A percentile compares a stretch with the other conserved stretches of the same genome.
Evolutionary conservation across 2,113 vertebrate species (phyloP).

Genomic region (Mormoops blainvillei): DNA sequence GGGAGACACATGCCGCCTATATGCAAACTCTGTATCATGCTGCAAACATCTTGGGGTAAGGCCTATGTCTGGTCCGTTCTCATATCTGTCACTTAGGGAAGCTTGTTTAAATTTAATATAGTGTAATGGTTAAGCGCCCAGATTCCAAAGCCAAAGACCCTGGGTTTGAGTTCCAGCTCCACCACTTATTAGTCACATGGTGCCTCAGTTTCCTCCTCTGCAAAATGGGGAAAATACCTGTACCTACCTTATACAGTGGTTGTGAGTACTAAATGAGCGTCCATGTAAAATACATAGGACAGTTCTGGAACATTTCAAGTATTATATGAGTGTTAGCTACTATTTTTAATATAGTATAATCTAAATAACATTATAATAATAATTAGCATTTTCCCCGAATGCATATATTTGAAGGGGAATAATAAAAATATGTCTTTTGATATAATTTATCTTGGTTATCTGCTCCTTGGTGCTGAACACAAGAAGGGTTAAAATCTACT

Average conservation of each 20-base stretch:
- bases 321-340: not conserved
- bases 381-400: not conserved
- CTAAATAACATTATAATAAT: conserved; percentile 24
- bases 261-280: not conserved
- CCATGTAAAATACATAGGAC: not conserved
- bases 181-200: not conserved
- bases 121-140: not conserved
- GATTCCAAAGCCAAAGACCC: not conserved
- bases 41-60: not conserved
- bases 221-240: not conserved
- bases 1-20: not conserved
- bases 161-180: not conserved
- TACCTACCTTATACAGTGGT: not conserved
- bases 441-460: conserved; percentile 44
- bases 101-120: not conserved
- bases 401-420: not conserved
- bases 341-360: not conserved
- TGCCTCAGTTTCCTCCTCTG: not conserved
- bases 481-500: conserved; percentile 46
- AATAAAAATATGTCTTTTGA: not conserved
- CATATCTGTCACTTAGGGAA: not conserved
- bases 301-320: not conserved
- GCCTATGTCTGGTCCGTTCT: not conserved
- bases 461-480: conserved; percentile 29
- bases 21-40: not conserved